A percentile compares a stretch with the other conserved stretches of the same genome.
These are phyloP conservation scores for Heteromurus nitidus DNA, from an alignment of 2,888 invertebrate genomes.

Conservation along the genomic window DNA sequence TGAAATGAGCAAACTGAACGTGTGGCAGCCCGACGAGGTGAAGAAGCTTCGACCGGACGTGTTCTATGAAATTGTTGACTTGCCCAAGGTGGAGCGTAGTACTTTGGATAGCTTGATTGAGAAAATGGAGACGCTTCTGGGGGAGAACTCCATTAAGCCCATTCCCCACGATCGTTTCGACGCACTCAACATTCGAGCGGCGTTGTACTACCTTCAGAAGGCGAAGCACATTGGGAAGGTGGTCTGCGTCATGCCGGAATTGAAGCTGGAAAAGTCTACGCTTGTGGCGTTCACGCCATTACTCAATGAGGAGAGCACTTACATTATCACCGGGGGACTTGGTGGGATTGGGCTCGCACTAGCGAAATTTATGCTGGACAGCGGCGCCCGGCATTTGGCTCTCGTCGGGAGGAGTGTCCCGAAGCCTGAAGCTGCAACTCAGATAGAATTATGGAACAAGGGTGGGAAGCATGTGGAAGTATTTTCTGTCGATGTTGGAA, in stretches of 20 bases:
- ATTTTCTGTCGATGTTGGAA: conserved; percentile 43
- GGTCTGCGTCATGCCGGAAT: conserved; percentile 38
- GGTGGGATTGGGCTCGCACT: conserved; percentile 61
- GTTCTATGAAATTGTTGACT: conserved; percentile 35
- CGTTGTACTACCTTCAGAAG: conserved; percentile 49
- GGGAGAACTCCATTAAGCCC: neutral
- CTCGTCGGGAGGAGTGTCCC: conserved; percentile 48
- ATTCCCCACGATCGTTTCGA: conserved; percentile 45
- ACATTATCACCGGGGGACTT: conserved; percentile 58
- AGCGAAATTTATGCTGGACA: conserved; percentile 48
- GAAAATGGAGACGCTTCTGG: neutral
- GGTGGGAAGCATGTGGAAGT: conserved; percentile 10
- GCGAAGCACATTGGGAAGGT: conserved; percentile 66
- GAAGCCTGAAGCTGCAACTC: neutral
- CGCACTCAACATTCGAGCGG: conserved; percentile 25
- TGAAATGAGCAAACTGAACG: conserved; percentile 60
- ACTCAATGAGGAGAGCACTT: conserved; percentile 45
- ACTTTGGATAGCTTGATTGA: too few relatives aligned
- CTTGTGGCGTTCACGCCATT: conserved; percentile 7
- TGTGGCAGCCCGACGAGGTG: conserved; percentile 53
- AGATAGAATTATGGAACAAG: conserved; percentile 14
- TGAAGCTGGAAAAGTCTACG: conserved; percentile 16
- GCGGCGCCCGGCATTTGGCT: conserved; percentile 14
- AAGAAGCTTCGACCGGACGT: conserved; percentile 40
- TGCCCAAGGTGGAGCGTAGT: neutral